Evolutionary conservation across 2,113 vertebrate genomes (phyloP), one percentile per base, ranked within the genome.

Genomic region (Nothocercus nigrocapillus): DNA sequence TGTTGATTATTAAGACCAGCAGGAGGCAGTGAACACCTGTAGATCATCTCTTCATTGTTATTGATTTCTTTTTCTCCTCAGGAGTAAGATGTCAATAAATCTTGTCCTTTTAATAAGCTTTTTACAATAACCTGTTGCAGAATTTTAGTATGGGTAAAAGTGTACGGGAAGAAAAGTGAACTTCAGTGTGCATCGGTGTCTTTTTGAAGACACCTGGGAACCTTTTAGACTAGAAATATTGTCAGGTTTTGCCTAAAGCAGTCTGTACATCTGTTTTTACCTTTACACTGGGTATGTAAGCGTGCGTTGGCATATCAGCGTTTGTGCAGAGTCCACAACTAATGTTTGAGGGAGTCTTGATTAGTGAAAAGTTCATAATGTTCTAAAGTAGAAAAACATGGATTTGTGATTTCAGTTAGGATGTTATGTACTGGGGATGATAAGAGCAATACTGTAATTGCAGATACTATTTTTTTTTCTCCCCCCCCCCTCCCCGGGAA

Each of bases 131-230:
- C 27, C 9, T 84, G 89, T 94, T 96, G 95, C 72, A 96, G 74
- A 91, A 94, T 94, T 89, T 89, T 94, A 74, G 86, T 92, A 94
- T 94, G 96, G 92, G 54, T 88, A 40, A 38, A 40, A 38, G 49
- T 82, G 49, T 82, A 82, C 40, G 93, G 82, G 76, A 93, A 94
- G 80, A 97, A 96, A 74, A 76, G 66, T 94, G 62, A 94, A 94
- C 58, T 97, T 95, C 61, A 9, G 11, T 56, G 28, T 56, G 16
- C 17, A 53, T 49, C 24, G 47, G 20, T 47, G 20, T 19, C 94
- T 96, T 96, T 92, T 80, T 77, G 84, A 95, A 93, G 93, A 90
- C 18, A 20, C 58, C 67, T 49, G 77, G 97, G 67, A 45, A 49
- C 36, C n/a, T 68, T 85, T 95, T 75, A 85, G 82, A 81, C 62